phyloP scores from a whole-genome alignment of 2,888 invertebrate genomes.

The Mimumesa dahlbomi region DNA sequence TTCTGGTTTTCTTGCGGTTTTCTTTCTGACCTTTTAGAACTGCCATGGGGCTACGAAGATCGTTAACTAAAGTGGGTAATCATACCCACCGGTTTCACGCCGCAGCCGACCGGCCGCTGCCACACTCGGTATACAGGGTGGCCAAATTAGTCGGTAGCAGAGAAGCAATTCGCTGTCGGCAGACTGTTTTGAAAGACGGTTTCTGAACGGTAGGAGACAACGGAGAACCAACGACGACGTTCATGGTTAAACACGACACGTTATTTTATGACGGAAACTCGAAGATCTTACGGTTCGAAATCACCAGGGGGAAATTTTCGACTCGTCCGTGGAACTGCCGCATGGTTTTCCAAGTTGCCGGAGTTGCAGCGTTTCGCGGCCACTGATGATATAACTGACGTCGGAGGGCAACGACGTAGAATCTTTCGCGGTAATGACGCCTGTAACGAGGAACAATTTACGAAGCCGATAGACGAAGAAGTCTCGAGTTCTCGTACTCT shows the following conservation, averaged over 20 bases:
- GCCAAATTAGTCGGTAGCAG: constrained; percentile 47
- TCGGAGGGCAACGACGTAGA: constrained; percentile 4
- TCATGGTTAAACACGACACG: constrained; percentile 8
- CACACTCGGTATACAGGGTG: constrained; percentile 57
- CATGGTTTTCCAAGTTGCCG: constrained; percentile 1
- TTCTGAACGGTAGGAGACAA: too few relatives aligned
- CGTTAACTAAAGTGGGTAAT: constrained; percentile 77
- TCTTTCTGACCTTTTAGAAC: constrained; percentile 68
- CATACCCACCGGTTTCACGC: constrained; percentile 77
- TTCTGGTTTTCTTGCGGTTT: constrained; percentile 70
- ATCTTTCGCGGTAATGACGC: constrained; percentile 34
- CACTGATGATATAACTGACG: neutral
- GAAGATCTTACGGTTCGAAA: neutral
- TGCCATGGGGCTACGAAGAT: constrained; percentile 68
- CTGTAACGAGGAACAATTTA: constrained; percentile 47
- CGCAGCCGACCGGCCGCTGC: constrained; percentile 57
- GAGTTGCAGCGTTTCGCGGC: neutral
- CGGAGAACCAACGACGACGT: too few relatives aligned
- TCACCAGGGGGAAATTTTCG: constrained; percentile 10
- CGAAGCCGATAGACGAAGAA: constrained; percentile 18
- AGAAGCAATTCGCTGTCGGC: too few relatives aligned
- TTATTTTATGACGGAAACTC: constrained; percentile 18
- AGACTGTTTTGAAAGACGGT: too few relatives aligned
- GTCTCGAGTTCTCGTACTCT: constrained; percentile 5
- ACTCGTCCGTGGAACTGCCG: neutral